These are phyloP conservation scores for Matsumyia berberina DNA, from an alignment of 2,888 invertebrate species.

Conservation along the genomic window DNA sequence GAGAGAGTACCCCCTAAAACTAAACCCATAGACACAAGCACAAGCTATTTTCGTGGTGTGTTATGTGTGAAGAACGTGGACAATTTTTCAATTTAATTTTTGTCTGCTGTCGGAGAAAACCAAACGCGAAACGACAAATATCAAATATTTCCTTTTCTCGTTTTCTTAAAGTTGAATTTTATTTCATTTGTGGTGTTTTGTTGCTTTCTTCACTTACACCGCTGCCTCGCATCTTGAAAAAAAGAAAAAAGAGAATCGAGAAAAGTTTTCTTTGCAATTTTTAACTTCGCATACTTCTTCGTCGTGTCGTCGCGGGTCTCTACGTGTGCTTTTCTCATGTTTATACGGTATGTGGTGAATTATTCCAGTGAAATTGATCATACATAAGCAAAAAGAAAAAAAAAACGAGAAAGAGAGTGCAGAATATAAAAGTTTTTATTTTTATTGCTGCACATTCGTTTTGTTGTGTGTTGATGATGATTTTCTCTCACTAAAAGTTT, in stretches of 20 bases:
- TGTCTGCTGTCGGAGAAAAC: conserved; percentile 18
- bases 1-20: conserved; percentile 20
- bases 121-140: conserved; percentile 45
- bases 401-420: background rate
- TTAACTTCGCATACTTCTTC: conserved; percentile 15
- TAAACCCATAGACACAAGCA: background rate
- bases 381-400: conserved; percentile 30
- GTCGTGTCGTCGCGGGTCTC: background rate
- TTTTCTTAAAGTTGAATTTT: conserved; percentile 18
- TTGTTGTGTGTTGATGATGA: conserved; percentile 54
- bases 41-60: conserved; percentile 35
- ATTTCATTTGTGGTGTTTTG: conserved; percentile 39
- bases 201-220: conserved; percentile 30
- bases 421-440: conserved; percentile 57
- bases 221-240: conserved; percentile 12
- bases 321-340: conserved; percentile 27
- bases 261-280: conserved; percentile 28
- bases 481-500: conserved; percentile 6
- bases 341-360: conserved; percentile 64
- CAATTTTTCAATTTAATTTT: conserved; percentile 38
- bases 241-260: conserved; percentile 6
- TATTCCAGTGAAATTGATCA: conserved; percentile 65
- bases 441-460: conserved; percentile 53
- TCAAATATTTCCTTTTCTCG: conserved; percentile 20
- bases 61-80: conserved; percentile 23